Conservation (phyloP, 2,113 vertebrate species). For the Oreochromis aureus region DNA sequence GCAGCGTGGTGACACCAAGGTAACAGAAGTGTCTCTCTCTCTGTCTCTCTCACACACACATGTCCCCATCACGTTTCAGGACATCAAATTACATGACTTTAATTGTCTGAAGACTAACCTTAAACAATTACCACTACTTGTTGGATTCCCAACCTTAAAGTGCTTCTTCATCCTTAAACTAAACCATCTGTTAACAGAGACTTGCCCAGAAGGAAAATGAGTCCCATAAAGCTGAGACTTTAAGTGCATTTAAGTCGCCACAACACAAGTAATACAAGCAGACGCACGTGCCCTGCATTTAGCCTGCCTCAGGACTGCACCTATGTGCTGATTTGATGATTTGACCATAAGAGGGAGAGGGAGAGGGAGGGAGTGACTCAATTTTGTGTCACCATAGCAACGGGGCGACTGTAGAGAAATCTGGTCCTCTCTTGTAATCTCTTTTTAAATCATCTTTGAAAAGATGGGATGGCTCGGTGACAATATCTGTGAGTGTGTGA, state of each 20-base stretch:
- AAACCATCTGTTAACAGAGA: not conserved
- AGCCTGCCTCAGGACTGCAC: not conserved
- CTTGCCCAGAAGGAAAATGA: not conserved
- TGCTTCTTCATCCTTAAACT: not conserved
- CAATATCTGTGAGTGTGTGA: not conserved
- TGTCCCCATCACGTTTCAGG: not conserved
- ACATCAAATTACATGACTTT: not conserved
- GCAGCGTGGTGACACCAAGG: not conserved
- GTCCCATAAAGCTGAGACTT: not conserved
- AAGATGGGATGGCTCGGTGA: slow-evolving; percentile 19
- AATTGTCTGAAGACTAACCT: not conserved
- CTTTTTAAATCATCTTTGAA: slow-evolving; percentile 53
- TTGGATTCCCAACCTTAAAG: not conserved
- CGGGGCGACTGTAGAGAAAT: slow-evolving; percentile 5
- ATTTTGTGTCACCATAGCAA: slow-evolving; percentile 48
- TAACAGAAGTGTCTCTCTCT: not conserved
- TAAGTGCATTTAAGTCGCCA: not conserved
- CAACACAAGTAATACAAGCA: not conserved
- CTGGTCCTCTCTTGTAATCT: slow-evolving; percentile 39
- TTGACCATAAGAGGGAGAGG: not conserved
- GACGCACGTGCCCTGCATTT: not conserved
- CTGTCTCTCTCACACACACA: not conserved
- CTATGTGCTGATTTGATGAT: slow-evolving; percentile 31
- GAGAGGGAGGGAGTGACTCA: not conserved
- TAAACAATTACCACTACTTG: not conserved